Evolutionary conservation across 2,888 invertebrate genomes (phyloP).

Genomic region (Acrobasis repandana): DNA sequence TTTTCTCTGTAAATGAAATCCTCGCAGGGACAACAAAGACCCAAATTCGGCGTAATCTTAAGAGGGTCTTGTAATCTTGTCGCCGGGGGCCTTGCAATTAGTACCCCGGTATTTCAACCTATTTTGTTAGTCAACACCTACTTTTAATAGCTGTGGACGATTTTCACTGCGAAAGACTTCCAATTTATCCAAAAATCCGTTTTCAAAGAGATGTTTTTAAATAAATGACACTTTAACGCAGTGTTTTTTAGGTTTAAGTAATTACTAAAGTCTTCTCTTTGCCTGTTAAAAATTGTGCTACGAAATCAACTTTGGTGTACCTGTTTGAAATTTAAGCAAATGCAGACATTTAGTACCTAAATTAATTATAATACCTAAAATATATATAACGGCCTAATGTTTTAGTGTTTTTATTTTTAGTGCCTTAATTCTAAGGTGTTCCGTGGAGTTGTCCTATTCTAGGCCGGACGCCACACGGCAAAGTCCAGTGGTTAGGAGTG

Average conservation of each 20-base stretch:
- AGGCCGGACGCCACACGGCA: no score
- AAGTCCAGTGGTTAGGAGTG: no score
- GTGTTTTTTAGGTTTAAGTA: background rate
- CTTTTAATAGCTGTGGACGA: constrained; percentile 27
- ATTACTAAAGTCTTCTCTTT: background rate
- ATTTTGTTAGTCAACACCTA: constrained; percentile 49
- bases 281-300: background rate
- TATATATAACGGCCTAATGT: no score
- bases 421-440: no score
- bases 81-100: constrained; percentile 43
- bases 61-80: constrained; percentile 45
- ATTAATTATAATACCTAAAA: no score
- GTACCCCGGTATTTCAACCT: constrained; percentile 32
- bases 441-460: no score
- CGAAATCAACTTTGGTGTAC: background rate
- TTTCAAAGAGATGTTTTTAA: constrained; percentile 36
- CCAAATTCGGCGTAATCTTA: constrained; percentile 38
- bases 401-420: no score
- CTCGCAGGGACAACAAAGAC: constrained; percentile 36
- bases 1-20: constrained; percentile 34
- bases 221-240: constrained; percentile 13
- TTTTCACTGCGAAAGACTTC: constrained; percentile 20
- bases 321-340: no score
- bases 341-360: no score
- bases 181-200: constrained; percentile 37